A percentile compares a stretch with the other conserved stretches of the same genome.
These are phyloP conservation scores for Amphibalanus amphitrite DNA, from an alignment of 1,140 invertebrate species.

Conservation along the genomic window DNA sequence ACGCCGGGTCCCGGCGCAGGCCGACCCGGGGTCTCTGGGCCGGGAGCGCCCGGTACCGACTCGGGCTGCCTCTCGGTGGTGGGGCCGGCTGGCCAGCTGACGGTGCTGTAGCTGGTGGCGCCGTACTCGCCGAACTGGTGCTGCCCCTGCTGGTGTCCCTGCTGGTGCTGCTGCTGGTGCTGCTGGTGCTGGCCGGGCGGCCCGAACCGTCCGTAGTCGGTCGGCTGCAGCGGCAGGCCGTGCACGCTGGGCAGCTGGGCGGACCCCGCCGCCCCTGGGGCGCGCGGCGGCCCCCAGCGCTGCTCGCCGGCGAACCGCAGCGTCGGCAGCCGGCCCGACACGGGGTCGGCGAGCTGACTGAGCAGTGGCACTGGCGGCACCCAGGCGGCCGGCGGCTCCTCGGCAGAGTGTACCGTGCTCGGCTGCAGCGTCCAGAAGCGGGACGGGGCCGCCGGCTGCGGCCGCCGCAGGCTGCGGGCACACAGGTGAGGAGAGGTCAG, in stretches of 20 bases:
- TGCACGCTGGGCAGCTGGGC: not conserved
- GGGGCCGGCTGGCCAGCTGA: no score
- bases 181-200: no score
- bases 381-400: constrained; percentile 75
- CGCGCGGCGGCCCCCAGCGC: not conserved
- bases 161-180: no score
- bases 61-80: no score
- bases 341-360: no score
- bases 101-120: no score
- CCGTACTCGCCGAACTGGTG: no score
- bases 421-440: constrained; percentile 72
- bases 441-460: constrained; percentile 69
- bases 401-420: constrained; percentile 93
- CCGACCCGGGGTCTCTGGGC: no score
- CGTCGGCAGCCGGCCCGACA: not conserved
- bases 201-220: not conserved
- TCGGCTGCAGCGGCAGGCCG: not conserved
- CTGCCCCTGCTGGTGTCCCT: no score
- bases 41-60: no score
- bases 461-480: constrained; percentile 16
- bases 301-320: not conserved
- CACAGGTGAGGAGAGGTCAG: no score
- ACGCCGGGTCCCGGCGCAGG: no score
- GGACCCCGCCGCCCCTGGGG: not conserved
- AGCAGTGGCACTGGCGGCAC: constrained; percentile 44